Conservation (phyloP, 1,140 invertebrate species). For the Macrobrachium rosenbergii region DNA sequence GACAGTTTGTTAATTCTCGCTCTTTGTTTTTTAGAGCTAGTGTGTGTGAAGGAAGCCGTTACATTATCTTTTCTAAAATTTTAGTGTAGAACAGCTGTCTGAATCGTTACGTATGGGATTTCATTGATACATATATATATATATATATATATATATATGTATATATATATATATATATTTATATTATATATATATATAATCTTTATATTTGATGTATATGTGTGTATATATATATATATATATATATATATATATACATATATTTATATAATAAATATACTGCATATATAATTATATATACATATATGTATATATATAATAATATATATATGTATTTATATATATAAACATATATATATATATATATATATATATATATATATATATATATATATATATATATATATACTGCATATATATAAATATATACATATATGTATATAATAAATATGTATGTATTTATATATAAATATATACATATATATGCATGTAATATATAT, state of each 20-base stretch:
- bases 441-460: no score
- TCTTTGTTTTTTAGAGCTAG: no score
- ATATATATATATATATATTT: neutral
- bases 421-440: neutral
- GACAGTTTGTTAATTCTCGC: no score
- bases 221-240: neutral
- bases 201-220: no score
- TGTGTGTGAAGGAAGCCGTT: no score
- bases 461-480: no score
- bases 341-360: conserved; percentile 33
- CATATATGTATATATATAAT: conserved; percentile 26
- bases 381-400: conserved; percentile 26
- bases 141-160: no score
- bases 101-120: no score
- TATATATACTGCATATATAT: neutral
- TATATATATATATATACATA: neutral
- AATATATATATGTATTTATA: conserved; percentile 27
- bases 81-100: no score
- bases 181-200: neutral
- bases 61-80: no score
- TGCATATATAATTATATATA: conserved; percentile 18
- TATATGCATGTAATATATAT: no score
- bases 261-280: neutral
- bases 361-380: conserved; percentile 18
- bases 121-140: no score